A percentile compares a stretch with the other conserved stretches of the same genome.
These are phyloP conservation scores for Ptychochromis oligacanthus DNA, from an alignment of 2,113 vertebrate species.

Conservation along the genomic window DNA sequence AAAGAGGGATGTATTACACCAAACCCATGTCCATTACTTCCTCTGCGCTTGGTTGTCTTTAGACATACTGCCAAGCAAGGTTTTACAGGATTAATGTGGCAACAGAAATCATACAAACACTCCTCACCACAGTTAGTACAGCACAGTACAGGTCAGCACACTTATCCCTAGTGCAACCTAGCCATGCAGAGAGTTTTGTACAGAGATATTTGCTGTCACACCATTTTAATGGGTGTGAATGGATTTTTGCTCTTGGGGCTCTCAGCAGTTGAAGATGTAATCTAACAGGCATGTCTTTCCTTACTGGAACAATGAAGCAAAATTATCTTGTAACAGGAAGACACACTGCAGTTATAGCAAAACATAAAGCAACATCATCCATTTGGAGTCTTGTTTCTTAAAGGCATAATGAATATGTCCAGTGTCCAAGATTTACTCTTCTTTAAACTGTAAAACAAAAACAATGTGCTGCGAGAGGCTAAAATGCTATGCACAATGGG, in stretches of 20 bases:
- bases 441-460: not conserved
- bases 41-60: constrained; percentile 16
- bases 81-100: not conserved
- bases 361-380: too few species aligned
- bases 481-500: not conserved
- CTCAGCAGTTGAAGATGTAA: not conserved
- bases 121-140: not conserved
- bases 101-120: constrained; percentile 3
- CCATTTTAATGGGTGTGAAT: not conserved
- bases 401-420: not conserved
- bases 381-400: not conserved
- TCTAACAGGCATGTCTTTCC: not conserved
- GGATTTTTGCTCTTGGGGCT: not conserved
- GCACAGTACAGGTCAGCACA: not conserved
- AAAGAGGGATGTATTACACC: constrained; percentile 42
- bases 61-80: constrained; percentile 8
- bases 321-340: too few species aligned
- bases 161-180: not conserved
- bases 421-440: not conserved
- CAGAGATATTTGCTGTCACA: not conserved
- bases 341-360: too few species aligned
- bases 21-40: constrained; percentile 13
- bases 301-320: not conserved
- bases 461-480: not conserved
- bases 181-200: not conserved